A percentile compares a stretch with the other conserved stretches of the same genome.
These are phyloP conservation scores for Eupeodes luniger DNA, from an alignment of 2,888 invertebrate genomes.

Conservation along the genomic window DNA sequence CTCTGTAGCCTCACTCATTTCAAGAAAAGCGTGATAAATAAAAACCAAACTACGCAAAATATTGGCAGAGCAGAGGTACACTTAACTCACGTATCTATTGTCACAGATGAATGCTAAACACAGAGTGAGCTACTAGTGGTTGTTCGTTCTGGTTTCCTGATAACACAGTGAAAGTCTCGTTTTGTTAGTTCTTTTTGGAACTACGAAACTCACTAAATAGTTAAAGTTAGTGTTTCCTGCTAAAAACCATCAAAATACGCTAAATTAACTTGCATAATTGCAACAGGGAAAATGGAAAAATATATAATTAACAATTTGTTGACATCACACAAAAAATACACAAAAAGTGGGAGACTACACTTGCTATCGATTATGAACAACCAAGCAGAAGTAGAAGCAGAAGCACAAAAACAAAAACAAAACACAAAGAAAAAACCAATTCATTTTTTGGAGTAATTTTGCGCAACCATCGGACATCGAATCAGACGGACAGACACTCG, in stretches of 20 bases:
- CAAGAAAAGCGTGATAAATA: not conserved
- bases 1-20: not conserved
- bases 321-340: constrained; percentile 35
- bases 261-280: constrained; percentile 40
- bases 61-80: not conserved
- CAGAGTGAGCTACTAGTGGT: constrained; percentile 9
- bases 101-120: constrained; percentile 15
- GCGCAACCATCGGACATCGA: not conserved
- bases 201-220: not conserved
- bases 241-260: not conserved
- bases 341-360: constrained; percentile 30
- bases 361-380: constrained; percentile 37
- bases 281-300: not conserved
- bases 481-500: not conserved
- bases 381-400: not conserved
- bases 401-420: constrained; percentile 2
- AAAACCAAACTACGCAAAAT: not conserved
- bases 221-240: not conserved
- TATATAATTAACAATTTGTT: constrained; percentile 46
- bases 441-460: not conserved
- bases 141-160: not conserved
- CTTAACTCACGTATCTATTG: not conserved
- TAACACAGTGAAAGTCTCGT: constrained; percentile 52
- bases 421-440: constrained; percentile 34
- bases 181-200: constrained; percentile 9